These are phyloP conservation scores for Lepidocyrtinus sp. DNA, from an alignment of 2,888 invertebrate species.

Conservation along the genomic window DNA sequence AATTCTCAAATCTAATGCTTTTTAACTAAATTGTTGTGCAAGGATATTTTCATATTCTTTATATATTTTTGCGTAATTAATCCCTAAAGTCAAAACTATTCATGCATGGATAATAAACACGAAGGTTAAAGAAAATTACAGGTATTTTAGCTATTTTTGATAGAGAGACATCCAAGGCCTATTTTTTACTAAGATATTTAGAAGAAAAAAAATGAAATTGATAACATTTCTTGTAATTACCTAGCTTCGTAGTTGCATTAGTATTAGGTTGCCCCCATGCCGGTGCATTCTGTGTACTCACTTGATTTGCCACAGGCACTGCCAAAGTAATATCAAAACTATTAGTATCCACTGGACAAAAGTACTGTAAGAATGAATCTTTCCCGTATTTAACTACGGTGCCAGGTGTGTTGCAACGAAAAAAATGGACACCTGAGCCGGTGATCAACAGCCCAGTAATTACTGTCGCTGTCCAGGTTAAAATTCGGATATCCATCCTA, in stretches of 20 bases:
- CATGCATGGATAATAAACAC: too few species aligned
- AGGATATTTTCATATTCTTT: too few species aligned
- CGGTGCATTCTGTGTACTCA: not conserved
- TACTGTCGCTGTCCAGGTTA: constrained; percentile 33
- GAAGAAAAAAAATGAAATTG: too few species aligned
- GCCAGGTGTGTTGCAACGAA: constrained; percentile 41
- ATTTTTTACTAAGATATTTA: too few species aligned
- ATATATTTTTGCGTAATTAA: too few species aligned
- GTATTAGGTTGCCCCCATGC: not conserved
- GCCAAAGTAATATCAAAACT: constrained; percentile 46
- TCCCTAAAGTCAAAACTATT: too few species aligned
- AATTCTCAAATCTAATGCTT: too few species aligned
- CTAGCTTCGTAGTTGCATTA: not conserved
- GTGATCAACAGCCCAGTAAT: constrained; percentile 39
- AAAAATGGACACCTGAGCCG: constrained; percentile 56
- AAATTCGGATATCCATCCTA: constrained; percentile 34
- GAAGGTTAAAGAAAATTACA: too few species aligned
- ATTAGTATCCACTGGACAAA: constrained; percentile 43
- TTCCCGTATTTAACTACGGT: constrained; percentile 28
- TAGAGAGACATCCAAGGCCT: too few species aligned
- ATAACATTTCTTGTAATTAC: too few species aligned
- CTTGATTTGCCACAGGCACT: constrained; percentile 22
- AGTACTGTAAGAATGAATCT: constrained; percentile 33
- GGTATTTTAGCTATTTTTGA: too few species aligned
- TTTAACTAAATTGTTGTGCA: too few species aligned